Percentiles rank a stretch among this genome's conserved stretches.
phyloP scores from a whole-genome alignment of 2,888 invertebrate species.

The Lumbricus terrestris region DNA sequence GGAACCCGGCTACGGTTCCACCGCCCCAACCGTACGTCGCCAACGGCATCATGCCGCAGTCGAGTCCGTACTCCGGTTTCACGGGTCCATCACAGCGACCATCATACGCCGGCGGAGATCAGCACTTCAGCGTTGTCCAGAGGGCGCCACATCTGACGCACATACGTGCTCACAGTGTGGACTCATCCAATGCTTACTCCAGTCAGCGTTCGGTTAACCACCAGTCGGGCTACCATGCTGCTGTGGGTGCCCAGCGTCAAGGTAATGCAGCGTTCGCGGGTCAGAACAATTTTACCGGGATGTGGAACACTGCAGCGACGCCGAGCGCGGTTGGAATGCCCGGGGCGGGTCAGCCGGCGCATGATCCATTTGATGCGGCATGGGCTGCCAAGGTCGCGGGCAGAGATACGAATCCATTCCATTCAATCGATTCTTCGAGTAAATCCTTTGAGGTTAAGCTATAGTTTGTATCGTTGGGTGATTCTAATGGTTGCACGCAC shows the following conservation, averaged over 20 bases:
- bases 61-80: not conserved
- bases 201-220: conserved; percentile 41
- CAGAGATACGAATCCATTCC: conserved; percentile 46
- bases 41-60: not conserved
- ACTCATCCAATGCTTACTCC: conserved; percentile 34
- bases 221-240: conserved; percentile 40
- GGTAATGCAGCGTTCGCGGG: not conserved
- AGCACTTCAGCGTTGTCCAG: conserved; percentile 13
- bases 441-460: conserved; percentile 3
- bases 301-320: conserved; percentile 28
- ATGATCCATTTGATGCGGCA: conserved; percentile 83
- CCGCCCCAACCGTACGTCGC: conserved; percentile 4
- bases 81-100: not conserved
- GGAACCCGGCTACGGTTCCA: not conserved
- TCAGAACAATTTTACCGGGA: not conserved
- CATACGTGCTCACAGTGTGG: conserved; percentile 54
- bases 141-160: conserved; percentile 39
- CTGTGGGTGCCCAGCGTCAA: conserved; percentile 25
- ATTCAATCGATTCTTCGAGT: conserved; percentile 18
- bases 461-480: not conserved
- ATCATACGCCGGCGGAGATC: not conserved
- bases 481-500: not conserved
- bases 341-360: conserved; percentile 19
- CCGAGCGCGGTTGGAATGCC: conserved; percentile 24
- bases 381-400: conserved; percentile 72